phyloP scores from a whole-genome alignment of 2,888 invertebrate genomes.

The Lottia scabra region DNA sequence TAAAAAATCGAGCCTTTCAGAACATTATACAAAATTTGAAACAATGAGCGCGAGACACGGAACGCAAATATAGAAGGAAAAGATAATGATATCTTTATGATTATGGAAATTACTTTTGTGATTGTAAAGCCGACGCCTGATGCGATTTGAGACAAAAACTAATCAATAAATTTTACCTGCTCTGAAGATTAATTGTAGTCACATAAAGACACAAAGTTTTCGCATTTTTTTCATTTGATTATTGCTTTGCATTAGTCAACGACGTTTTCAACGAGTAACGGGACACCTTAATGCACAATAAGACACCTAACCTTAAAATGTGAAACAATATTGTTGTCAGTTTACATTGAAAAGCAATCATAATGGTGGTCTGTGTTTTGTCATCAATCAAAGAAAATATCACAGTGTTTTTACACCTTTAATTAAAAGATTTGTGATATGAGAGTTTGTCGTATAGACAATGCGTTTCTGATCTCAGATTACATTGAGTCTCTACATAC shows the following conservation, averaged over 20 bases:
- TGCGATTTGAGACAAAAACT: slow-evolving; percentile 1
- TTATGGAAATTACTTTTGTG: slow-evolving; percentile 6
- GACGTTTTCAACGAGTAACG: not conserved
- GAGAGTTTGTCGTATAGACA: too few relatives aligned
- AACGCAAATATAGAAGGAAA: not conserved
- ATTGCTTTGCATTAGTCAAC: slow-evolving; percentile 3
- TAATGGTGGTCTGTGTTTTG: not conserved
- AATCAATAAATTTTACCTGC: not conserved
- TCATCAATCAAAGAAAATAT: not conserved
- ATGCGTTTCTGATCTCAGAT: too few relatives aligned
- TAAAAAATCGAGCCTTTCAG: not conserved
- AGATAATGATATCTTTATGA: not conserved
- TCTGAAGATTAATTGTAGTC: not conserved
- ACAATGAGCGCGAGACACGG: slow-evolving; percentile 1
- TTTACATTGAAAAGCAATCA: not conserved
- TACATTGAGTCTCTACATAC: too few relatives aligned
- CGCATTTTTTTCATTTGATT: not conserved
- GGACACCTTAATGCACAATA: not conserved
- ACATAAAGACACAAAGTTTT: not conserved
- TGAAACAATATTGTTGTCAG: not conserved
- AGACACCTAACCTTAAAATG: not conserved
- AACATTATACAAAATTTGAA: not conserved
- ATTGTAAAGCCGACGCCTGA: not conserved
- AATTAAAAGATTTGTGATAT: not conserved
- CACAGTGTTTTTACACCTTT: not conserved